Evolutionary conservation across 2,797 vertebrate genomes (phyloP), one percentile per base, ranked within the genome.

Genomic region (Falco cherrug): DNA sequence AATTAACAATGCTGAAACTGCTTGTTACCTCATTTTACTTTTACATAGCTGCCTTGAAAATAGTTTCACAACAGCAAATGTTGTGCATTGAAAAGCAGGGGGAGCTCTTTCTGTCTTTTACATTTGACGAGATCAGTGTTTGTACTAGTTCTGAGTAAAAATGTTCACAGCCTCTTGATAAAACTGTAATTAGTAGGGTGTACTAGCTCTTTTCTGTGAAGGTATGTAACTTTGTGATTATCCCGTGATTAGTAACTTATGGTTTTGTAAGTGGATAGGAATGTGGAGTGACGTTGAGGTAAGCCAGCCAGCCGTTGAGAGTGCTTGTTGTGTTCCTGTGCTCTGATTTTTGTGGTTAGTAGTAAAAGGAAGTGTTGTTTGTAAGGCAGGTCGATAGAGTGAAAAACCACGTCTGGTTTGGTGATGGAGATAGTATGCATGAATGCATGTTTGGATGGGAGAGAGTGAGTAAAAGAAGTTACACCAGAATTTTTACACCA

Each of bases 1-100:
- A 76, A 69, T 73, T 79, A 80, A 37, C 60, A 61, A 5, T 69
- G 50, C 77, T 87, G 63, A 50, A 77, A 45, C 22, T 64, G 73
- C 31, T 65, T 68, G 28, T 90, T 63, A 29, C 53, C 79, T 95
- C 39, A 56, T 84, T 87, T 86, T 94, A 28, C 28, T 29, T 76
- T 78, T 78, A n/a, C 28, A 2, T 74, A 47, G 48, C 51, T 45
- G 54, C 13, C 54, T 79, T 84, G 71, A 69, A 70, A 84, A 16
- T 68, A 94, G 59, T 47, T 77, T 83, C 39, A 3, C 24, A 61
- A 12, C 64, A 90, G 73, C 56, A 64, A 19, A 13, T 67, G 25
- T 51, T 59, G 10, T 43, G 4, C 45, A 5, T 11, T 76, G 80
- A 50, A 96, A 82, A 91, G 89, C 88, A 89, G 84, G 26, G 73